Conservation (phyloP, 2,797 vertebrate species). For the Ctenopoma multispine region DNA sequence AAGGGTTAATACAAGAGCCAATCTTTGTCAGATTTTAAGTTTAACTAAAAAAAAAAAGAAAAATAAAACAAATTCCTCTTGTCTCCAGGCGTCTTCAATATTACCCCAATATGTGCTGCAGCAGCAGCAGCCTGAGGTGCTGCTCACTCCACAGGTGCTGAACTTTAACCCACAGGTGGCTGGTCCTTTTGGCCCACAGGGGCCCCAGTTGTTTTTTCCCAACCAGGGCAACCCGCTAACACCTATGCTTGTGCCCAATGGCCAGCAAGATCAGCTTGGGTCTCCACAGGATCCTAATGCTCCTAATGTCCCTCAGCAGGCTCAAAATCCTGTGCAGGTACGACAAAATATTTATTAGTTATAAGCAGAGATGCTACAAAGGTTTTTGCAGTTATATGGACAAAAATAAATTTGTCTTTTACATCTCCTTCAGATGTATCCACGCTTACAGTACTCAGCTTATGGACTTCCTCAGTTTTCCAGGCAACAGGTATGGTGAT, state of each 20-base stretch:
- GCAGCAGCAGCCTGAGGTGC: constrained; percentile 78
- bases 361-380: neutral
- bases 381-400: neutral
- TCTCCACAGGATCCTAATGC: constrained; percentile 66
- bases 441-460: constrained; percentile 73
- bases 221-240: constrained; percentile 74
- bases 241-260: constrained; percentile 67
- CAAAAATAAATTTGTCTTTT: neutral
- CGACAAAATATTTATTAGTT: neutral
- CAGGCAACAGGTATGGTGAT: constrained; percentile 73
- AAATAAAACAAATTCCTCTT: neutral
- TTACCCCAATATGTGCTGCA: constrained; percentile 75
- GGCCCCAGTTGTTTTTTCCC: constrained; percentile 72
- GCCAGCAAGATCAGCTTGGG: constrained; percentile 74
- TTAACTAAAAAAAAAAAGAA: neutral
- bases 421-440: constrained; percentile 63
- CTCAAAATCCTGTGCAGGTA: constrained; percentile 77
- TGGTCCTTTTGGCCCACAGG: constrained; percentile 74
- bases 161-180: constrained; percentile 78
- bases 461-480: constrained; percentile 73
- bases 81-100: constrained; percentile 63
- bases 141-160: constrained; percentile 75
- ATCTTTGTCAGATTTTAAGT: neutral
- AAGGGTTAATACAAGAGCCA: too few species aligned
- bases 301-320: constrained; percentile 64